Evolutionary conservation across 2,888 invertebrate genomes (phyloP).

Genomic region (Hemicrepidius hirtus): DNA sequence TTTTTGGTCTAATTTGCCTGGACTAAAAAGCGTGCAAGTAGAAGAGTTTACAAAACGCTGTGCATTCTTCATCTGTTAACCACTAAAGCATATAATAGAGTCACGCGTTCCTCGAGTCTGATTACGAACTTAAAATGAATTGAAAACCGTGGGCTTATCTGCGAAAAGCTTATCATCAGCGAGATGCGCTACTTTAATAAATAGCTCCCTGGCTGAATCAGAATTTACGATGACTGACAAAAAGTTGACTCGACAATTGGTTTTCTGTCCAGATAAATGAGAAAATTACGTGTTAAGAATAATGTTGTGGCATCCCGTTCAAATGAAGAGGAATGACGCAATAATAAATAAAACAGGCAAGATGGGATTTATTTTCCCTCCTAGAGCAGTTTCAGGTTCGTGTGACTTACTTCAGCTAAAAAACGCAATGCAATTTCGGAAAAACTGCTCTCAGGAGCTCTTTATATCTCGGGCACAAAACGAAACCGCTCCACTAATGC

Average conservation of each 20-base stretch:
- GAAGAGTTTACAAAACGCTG: no score
- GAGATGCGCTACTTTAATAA: constrained; percentile 44
- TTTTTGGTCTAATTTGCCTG: no score
- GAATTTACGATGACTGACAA: constrained; percentile 54
- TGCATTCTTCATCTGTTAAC: not conserved
- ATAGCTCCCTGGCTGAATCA: constrained; percentile 51
- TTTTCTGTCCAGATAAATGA: constrained; percentile 51
- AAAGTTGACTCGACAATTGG: constrained; percentile 54
- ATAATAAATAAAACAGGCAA: constrained; percentile 39
- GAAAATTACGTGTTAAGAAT: constrained; percentile 55
- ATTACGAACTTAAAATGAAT: constrained; percentile 42
- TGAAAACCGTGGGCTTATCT: constrained; percentile 40
- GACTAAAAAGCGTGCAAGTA: no score
- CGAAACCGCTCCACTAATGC: constrained; percentile 12
- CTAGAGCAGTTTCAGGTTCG: constrained; percentile 20
- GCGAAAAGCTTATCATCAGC: constrained; percentile 37
- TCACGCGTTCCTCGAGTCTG: constrained; percentile 28
- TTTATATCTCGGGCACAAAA: constrained; percentile 15
- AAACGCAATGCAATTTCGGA: constrained; percentile 23
- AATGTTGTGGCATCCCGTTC: constrained; percentile 35
- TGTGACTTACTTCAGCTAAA: constrained; percentile 9
- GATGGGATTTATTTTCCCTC: constrained; percentile 34
- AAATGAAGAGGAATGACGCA: constrained; percentile 44
- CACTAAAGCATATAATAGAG: constrained; percentile 14
- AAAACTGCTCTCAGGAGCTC: constrained; percentile 25